Base-by-base conservation (phyloP, 1,140 invertebrate genomes). In the Ptiloglossa arizonensis region DNA sequence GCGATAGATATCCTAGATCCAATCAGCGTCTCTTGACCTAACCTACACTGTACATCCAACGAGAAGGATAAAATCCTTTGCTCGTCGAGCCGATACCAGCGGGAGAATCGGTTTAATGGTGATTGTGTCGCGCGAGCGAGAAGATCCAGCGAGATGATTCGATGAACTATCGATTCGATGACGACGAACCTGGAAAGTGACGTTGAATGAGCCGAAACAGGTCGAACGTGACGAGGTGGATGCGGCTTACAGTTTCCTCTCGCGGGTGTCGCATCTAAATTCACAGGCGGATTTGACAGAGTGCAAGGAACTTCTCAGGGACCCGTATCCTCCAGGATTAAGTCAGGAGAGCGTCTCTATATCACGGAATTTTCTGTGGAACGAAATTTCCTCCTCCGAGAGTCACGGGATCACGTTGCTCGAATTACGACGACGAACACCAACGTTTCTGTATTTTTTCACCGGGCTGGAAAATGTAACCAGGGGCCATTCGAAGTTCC, bases 221-320 rank as follows among this genome's bases (percentile, higher is more conserved):
- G 19, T 9, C 38, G 50, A 11, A 68, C 63, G 62, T 68, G 60
- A 75, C 50, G 38, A 68, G 62, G 32, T 27, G 44, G 50, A 24
- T 13, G 13, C 22, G 70, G 59, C 59, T 73, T 73, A 64, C 22
- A 24, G 24, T 54, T 24, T 57, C 44, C 63, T 46, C 13, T 6
- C 22, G 62, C 24, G 32, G 27, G 27, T 44, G 52, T 59, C 52
- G 73, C 63, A 48, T 75, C 64, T 75, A 75, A 75, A 75, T 75
- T 75, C 73, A 54, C 62, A n/a, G 27, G 44, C 50, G 73, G 73
- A 75, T 75, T 75, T 68, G 50, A 69, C 54, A 27, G 27, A 64
- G 35, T 13, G 48, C 5, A 32, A 11, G 64, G 13, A 59, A 68
- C 52, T 68, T 67, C 72, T 24, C 24, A 22, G n/a, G 3, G 57